Evolutionary conservation across 2,113 vertebrate species (phyloP), one percentile per base, ranked within the genome.

Genomic region (Cranoglanis bouderius): DNA sequence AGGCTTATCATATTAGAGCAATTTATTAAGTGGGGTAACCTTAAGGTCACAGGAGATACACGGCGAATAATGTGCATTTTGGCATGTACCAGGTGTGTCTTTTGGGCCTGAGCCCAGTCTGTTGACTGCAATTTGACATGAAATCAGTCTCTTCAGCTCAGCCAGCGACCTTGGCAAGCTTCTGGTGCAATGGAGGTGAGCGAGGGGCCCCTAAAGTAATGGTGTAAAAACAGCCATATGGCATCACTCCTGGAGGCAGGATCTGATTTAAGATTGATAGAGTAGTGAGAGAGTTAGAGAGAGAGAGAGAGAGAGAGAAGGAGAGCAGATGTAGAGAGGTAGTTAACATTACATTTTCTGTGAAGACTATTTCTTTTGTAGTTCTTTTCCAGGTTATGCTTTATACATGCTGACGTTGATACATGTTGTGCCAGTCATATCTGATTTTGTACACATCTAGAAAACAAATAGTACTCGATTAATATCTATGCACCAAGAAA

Each of bases 211-310:
- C 85, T 88, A 80, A 88, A 83, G 83, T 72, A 90, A 81, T 84
- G 55, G 92, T 78, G 35, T 87, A 92, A 92, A 88, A 92, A 92
- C 87, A 46, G 91, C 93, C 95, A 95, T 94, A 94, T 95, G 93
- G 94, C 88, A 67, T 88, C 93, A 40, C 95, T 93, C 92, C 93
- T 93, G 94, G 93, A 91, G 70, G 89, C 90, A 77, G 82, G 86
- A 89, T 57, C 53, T 87, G 78, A 86, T 89, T 91, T 90, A 91
- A 93, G 92, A 94, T 92, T 88, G 88, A 88, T 91, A 51, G 65
- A 84, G 80, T 21, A 63, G 38, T 51, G 61, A 43, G 51, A n/a
- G 67, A 85, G 57, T n/a, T 55, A 29, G 53, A 32, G 74, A 59
- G 26, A 77, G 35, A 19, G 43, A 29, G 57, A 53, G 85, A 40